A percentile compares a stretch with the other conserved stretches of the same genome.
Evolutionary conservation across 2,113 vertebrate genomes (phyloP).

Genomic region (Oreochromis niloticus): DNA sequence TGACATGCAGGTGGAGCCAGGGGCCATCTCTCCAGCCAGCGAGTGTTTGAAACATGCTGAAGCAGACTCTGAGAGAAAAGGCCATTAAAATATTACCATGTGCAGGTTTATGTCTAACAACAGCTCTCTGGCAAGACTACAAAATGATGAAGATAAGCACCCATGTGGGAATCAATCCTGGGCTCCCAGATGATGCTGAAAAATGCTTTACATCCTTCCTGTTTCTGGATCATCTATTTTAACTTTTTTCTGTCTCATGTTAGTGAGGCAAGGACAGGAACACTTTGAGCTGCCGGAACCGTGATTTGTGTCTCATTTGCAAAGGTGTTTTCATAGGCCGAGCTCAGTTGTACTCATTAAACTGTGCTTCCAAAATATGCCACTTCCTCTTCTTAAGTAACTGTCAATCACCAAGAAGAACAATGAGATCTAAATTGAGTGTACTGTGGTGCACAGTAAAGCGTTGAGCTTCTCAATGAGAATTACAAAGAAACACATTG

Average conservation of each 20-base stretch:
- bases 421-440: not conserved
- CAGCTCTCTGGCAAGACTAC: constrained; percentile 42
- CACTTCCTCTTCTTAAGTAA: not conserved
- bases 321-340: not conserved
- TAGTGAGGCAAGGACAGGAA: not conserved
- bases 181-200: constrained; percentile 49
- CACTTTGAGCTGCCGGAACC: constrained; percentile 1
- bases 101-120: constrained; percentile 43
- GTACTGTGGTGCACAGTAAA: not conserved
- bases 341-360: not conserved
- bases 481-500: not conserved
- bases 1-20: constrained; percentile 58
- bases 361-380: not conserved
- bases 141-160: constrained; percentile 40
- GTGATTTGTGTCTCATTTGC: constrained; percentile 34
- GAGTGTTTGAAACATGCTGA: constrained; percentile 36
- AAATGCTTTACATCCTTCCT: constrained; percentile 52
- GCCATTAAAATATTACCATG: constrained; percentile 56
- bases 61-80: constrained; percentile 25
- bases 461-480: not conserved
- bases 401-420: not conserved
- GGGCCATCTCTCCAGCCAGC: constrained; percentile 36
- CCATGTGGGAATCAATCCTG: constrained; percentile 44
- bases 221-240: constrained; percentile 60
- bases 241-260: not conserved